Conservation (phyloP, 2,888 invertebrate species). For the Pomacea canaliculata region DNA sequence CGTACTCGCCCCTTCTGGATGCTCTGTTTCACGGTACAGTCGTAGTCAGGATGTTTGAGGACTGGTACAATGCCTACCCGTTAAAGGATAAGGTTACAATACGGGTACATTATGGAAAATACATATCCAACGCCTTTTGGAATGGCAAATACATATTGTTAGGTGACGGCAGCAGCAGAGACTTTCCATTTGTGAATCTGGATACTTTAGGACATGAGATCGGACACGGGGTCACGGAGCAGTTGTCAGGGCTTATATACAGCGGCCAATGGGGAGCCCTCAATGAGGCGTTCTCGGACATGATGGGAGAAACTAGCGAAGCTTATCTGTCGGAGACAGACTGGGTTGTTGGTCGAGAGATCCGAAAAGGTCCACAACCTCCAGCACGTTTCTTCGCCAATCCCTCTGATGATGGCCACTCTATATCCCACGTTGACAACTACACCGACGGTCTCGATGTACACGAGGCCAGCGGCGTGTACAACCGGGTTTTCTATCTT, state of each 20-base stretch:
- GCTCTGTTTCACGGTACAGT: constrained; percentile 45
- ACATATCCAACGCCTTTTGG: constrained; percentile 47
- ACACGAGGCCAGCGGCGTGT: constrained; percentile 50
- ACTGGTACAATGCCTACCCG: constrained; percentile 38
- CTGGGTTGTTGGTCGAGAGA: constrained; percentile 36
- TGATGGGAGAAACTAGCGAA: constrained; percentile 43
- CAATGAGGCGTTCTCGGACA: constrained; percentile 53
- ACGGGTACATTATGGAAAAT: constrained; percentile 45
- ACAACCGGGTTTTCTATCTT: constrained; percentile 44
- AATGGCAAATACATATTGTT: constrained; percentile 41
- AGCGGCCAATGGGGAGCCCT: constrained; percentile 43
- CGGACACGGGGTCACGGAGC: constrained; percentile 46
- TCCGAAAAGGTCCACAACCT: constrained; percentile 28
- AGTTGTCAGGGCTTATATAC: constrained; percentile 43
- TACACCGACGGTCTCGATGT: constrained; percentile 39
- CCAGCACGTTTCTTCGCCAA: constrained; percentile 42
- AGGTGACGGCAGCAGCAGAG: constrained; percentile 41
- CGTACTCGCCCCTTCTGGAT: constrained; percentile 44
- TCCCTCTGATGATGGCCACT: constrained; percentile 43
- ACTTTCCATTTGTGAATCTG: constrained; percentile 41
- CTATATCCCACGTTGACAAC: constrained; percentile 42
- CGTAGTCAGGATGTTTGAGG: constrained; percentile 46
- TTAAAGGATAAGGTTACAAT: constrained; percentile 23
- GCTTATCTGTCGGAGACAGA: constrained; percentile 32
- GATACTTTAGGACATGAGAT: constrained; percentile 48